Base-by-base conservation (phyloP, 2,888 invertebrate species). In the Apodemia zela region DNA sequence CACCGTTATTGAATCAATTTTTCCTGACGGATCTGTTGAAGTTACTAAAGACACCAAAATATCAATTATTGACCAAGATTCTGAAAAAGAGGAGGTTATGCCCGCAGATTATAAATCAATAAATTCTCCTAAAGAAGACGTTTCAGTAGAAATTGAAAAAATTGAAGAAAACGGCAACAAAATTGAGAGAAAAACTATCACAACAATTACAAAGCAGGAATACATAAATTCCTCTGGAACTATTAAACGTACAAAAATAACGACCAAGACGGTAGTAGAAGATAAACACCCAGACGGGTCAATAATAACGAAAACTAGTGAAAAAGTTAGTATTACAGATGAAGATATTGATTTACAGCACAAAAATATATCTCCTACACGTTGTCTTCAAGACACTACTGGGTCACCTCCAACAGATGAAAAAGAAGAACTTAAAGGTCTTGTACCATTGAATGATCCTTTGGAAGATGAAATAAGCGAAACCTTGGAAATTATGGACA, bases 241-340 rank as follows among this genome's bases (percentile, higher is more conserved):
- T 59, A 67, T 79, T 0, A 82, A 78, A 69, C 80, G 86, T 71
- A 81, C 76, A 15, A 85, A 87, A 75, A 86, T 79, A 7, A 85
- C 75, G 3, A 73, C 81, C 0, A 84, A 75, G 71, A 88, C 83
- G 4, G 68, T 82, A 1, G 75, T 77, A 61, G 88, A 87, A 79
- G 90, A 92, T 72, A 84, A 84, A 74, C 76, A 87, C 66, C 86
- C 87, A 10, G 88, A 90, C 77, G 87, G 89, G 2, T 82, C 87
- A 18, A 68, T 87, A 2, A 77, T 84, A 15, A 85, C 82, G 38
- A 88, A 85, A 72, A 88, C 84, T 5, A 87, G 79, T 72, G 88
- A 89, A 78, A 89, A 85, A 69, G 76, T 85, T 49, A 83, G 85
- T 17, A 70, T 86, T 1, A 29, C 77, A 15, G 89, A 91, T 72